Evolutionary conservation across 2,113 vertebrate genomes (phyloP).

Genomic region (Mobula hypostoma): DNA sequence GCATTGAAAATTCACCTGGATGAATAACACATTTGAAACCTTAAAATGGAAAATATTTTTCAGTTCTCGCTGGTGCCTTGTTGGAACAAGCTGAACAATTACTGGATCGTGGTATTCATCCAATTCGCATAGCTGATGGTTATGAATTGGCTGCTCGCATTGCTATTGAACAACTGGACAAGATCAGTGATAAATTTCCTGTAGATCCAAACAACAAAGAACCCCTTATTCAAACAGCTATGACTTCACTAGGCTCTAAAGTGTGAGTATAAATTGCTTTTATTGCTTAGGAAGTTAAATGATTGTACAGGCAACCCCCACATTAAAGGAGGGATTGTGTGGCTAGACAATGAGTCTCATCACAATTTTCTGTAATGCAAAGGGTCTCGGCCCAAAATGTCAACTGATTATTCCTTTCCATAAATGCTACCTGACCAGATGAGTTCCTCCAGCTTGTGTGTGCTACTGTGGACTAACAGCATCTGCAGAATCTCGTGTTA

Average conservation of each 20-base stretch:
- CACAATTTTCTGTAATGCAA: too few species aligned
- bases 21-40: not conserved
- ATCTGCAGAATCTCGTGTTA: too few species aligned
- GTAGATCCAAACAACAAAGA: conserved; percentile 77
- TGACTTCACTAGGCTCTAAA: conserved; percentile 95
- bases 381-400: too few species aligned
- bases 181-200: conserved; percentile 80
- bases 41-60: not conserved
- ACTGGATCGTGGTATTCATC: conserved; percentile 89
- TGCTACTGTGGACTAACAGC: too few species aligned
- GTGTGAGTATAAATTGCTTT: conserved; percentile 65
- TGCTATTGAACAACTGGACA: conserved; percentile 80
- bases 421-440: too few species aligned
- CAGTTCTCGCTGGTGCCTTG: conserved; percentile 86
- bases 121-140: conserved; percentile 87
- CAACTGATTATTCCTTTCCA: too few species aligned
- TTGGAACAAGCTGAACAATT: conserved; percentile 89
- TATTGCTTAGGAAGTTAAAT: not conserved
- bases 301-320: too few species aligned
- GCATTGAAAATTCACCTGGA: not conserved
- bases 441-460: too few species aligned
- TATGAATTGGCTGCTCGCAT: conserved; percentile 86
- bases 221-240: conserved; percentile 88
- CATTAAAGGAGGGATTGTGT: too few species aligned
- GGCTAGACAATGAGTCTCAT: too few species aligned